These are phyloP conservation scores for Miniopterus natalensis DNA, from an alignment of 2,113 vertebrate genomes.

Conservation along the genomic window DNA sequence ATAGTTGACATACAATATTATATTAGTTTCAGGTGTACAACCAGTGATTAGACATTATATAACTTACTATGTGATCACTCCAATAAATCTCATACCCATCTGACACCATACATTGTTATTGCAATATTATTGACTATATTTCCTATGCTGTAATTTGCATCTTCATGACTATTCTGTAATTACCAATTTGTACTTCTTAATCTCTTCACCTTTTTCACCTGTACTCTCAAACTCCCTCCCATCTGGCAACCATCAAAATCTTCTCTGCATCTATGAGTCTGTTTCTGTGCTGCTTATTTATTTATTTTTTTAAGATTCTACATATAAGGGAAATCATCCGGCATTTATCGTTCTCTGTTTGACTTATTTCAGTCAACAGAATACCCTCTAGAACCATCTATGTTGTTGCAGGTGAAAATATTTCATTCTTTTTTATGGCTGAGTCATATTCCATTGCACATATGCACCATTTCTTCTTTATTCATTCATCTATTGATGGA, in stretches of 20 bases:
- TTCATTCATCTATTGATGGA: background rate
- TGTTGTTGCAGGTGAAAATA: background rate
- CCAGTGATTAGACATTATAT: background rate
- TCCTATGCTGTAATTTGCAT: background rate
- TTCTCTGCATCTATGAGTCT: background rate
- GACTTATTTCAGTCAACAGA: background rate
- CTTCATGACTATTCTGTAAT: background rate
- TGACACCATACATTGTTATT: background rate
- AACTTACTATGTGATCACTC: background rate
- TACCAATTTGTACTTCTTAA: background rate
- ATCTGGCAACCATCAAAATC: background rate
- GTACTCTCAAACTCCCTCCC: background rate
- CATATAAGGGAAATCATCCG: background rate
- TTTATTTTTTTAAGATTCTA: background rate
- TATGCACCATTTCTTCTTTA: background rate
- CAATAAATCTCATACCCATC: background rate
- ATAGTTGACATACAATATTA: background rate
- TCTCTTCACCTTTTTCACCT: background rate
- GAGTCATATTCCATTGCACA: background rate
- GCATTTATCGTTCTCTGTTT: background rate
- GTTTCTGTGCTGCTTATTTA: background rate
- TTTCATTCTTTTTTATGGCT: background rate
- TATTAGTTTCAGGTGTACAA: background rate
- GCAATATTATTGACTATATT: background rate
- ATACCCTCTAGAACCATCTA: background rate